Percentiles rank a stretch among this genome's conserved stretches.
phyloP scores from a whole-genome alignment of 2,888 invertebrate species.

The Ochropacha duplaris region DNA sequence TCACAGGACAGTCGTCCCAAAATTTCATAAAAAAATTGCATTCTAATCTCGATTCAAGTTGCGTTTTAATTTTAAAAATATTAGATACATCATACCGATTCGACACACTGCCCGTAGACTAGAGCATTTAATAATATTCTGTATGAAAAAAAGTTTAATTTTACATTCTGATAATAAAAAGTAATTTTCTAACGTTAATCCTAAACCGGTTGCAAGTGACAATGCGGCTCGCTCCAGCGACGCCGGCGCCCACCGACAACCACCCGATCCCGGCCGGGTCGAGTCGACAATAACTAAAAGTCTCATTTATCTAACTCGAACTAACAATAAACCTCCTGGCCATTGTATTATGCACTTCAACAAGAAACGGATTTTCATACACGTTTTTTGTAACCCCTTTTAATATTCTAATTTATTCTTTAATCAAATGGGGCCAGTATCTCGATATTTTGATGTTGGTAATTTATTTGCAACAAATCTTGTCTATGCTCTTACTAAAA shows the following conservation, averaged over 20 bases:
- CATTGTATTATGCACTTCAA: slow-evolving; percentile 9
- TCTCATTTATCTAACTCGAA: slow-evolving; percentile 53
- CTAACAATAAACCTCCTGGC: slow-evolving; percentile 26
- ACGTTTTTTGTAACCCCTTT: slow-evolving; percentile 28
- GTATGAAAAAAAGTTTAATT: slow-evolving; percentile 3
- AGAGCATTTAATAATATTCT: background rate
- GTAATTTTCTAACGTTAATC: slow-evolving; percentile 13
- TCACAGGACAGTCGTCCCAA: no score
- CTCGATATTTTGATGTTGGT: slow-evolving; percentile 45
- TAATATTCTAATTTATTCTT: slow-evolving; percentile 27
- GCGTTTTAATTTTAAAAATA: no score
- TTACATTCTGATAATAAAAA: slow-evolving; percentile 14
- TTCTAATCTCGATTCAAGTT: no score
- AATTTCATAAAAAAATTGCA: no score
- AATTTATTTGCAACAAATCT: slow-evolving; percentile 66
- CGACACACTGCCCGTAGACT: no score
- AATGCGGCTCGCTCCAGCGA: slow-evolving; percentile 23
- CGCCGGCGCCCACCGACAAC: slow-evolving; percentile 20
- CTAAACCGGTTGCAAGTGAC: slow-evolving; percentile 21
- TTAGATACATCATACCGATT: no score
- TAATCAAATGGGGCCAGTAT: slow-evolving; percentile 37
- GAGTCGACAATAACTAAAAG: slow-evolving; percentile 35
- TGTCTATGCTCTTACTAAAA: no score
- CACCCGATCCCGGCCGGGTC: no score
- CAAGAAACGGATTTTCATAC: slow-evolving; percentile 31